phyloP scores from a whole-genome alignment of 2,113 vertebrate genomes.

The Sinocyclocheilus grahami region DNA sequence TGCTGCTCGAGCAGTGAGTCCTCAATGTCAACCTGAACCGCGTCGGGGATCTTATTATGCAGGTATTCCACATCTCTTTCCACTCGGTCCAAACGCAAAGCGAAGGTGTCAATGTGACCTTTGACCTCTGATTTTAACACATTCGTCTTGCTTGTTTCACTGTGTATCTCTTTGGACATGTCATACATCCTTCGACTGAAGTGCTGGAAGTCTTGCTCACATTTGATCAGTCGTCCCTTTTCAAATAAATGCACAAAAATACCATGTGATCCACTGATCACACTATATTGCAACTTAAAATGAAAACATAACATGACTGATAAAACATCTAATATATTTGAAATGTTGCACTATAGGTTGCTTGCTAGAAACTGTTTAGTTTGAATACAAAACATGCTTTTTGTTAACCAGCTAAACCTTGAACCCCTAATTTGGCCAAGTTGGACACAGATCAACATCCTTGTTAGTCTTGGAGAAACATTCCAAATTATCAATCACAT shows the following conservation, averaged over 20 bases:
- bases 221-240: constrained; percentile 85
- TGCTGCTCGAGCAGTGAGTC: constrained; percentile 81
- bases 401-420: neutral
- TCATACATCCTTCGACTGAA: constrained; percentile 83
- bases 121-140: constrained; percentile 76
- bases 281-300: no score
- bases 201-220: constrained; percentile 77
- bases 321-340: neutral
- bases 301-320: no score
- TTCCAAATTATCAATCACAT: no score
- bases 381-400: neutral
- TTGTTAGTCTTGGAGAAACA: neutral
- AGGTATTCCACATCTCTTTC: constrained; percentile 92
- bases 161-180: constrained; percentile 77
- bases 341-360: neutral
- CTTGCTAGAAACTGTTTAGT: neutral
- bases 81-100: constrained; percentile 79
- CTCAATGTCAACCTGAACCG: constrained; percentile 80
- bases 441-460: neutral
- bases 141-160: constrained; percentile 70
- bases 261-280: no score
- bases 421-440: neutral
- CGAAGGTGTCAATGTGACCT: constrained; percentile 76
- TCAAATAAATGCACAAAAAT: constrained; percentile 18
- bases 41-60: constrained; percentile 76